Evolutionary conservation across 2,113 vertebrate genomes (phyloP).

Genomic region (Bubo blakistoni): DNA sequence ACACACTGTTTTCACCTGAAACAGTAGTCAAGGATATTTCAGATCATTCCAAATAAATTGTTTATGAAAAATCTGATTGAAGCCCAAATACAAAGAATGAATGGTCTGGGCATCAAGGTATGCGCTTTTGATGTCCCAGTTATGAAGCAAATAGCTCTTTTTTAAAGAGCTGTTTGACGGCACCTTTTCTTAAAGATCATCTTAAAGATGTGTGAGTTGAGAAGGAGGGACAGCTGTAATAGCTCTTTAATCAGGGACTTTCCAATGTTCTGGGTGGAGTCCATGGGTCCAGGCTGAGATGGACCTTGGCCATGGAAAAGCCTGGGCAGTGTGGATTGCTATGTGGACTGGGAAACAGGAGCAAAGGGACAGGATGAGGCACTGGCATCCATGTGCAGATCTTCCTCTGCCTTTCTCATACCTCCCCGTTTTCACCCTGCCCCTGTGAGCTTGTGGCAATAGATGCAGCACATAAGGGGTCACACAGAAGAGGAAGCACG

Average conservation of each 20-base stretch:
- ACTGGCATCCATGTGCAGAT: rapidly evolving
- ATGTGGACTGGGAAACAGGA: neutral
- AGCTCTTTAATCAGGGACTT: neutral
- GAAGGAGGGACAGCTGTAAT: neutral
- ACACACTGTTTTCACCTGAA: neutral
- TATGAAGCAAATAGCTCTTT: neutral
- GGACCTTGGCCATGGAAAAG: neutral
- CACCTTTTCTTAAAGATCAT: neutral
- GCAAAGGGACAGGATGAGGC: neutral
- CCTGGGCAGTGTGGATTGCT: neutral
- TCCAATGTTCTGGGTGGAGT: neutral
- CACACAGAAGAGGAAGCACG: neutral
- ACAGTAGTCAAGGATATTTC: neutral
- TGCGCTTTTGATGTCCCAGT: neutral
- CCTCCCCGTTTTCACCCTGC: neutral
- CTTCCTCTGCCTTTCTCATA: neutral
- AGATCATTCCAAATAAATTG: neutral
- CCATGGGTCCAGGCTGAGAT: neutral
- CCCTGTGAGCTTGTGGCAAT: neutral
- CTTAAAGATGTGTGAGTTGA: neutral
- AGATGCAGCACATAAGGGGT: rapidly evolving
- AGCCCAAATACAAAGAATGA: neutral
- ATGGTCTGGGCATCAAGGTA: neutral
- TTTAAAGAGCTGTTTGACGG: neutral
- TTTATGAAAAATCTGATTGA: neutral